Conservation (phyloP, 2,113 vertebrate species). For the Amphiprion ocellaris region DNA sequence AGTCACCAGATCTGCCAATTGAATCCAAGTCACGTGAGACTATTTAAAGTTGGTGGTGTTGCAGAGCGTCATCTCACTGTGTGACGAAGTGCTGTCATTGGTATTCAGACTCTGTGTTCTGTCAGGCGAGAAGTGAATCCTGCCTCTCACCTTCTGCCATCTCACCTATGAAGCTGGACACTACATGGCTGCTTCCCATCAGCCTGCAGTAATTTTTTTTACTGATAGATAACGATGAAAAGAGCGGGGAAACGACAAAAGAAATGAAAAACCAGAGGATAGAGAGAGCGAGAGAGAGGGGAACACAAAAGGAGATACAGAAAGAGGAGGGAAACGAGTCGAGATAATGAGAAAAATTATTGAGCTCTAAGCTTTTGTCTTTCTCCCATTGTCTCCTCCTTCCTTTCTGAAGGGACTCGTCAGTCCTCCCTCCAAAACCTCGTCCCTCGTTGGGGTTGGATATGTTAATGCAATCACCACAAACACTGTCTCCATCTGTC, state of each 20-base stretch:
- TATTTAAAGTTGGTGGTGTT: not conserved
- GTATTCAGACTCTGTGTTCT: slow-evolving; percentile 44
- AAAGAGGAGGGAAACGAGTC: slow-evolving; percentile 19
- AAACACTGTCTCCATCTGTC: slow-evolving; percentile 81
- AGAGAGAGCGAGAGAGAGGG: not conserved
- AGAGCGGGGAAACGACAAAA: slow-evolving; percentile 20
- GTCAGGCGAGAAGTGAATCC: slow-evolving; percentile 51
- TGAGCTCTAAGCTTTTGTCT: slow-evolving; percentile 58
- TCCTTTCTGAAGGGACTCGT: slow-evolving; percentile 25
- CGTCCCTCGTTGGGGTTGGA: slow-evolving; percentile 58
- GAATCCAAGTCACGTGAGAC: not conserved
- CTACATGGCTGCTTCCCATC: slow-evolving; percentile 53
- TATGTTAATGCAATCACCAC: slow-evolving; percentile 83
- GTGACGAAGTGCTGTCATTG: not conserved
- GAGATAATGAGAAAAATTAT: slow-evolving; percentile 61
- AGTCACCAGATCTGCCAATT: not conserved
- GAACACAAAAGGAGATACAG: not conserved
- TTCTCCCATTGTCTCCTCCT: slow-evolving; percentile 53
- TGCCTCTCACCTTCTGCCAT: slow-evolving; percentile 54
- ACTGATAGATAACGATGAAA: slow-evolving; percentile 7
- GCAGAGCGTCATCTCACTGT: too few relatives aligned
- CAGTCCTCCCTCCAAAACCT: slow-evolving; percentile 48
- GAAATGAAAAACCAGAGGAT: slow-evolving; percentile 11
- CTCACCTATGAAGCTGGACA: slow-evolving; percentile 64
- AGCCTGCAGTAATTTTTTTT: slow-evolving; percentile 45